Base-by-base conservation (phyloP, 2,797 vertebrate species). In the Loris lydekkerianus region DNA sequence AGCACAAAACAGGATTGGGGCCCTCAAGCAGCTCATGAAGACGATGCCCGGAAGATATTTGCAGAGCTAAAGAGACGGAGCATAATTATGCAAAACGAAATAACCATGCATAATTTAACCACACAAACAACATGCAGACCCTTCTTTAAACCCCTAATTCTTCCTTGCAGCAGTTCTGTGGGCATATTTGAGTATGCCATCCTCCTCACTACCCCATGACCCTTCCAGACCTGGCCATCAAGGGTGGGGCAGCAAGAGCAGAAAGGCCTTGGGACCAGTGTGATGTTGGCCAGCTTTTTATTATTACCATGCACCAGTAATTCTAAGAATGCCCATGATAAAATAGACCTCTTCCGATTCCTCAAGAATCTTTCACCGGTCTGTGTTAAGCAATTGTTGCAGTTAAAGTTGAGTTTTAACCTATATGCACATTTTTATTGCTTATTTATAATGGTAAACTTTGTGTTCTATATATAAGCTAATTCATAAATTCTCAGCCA, bases 1-100 rank as follows among this genome's bases (percentile, higher is more conserved):
- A 27, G 69, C 58, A 43, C 61, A 25, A 60, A 37, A 70, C 27
- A 56, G 21, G 27, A 73, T n/a, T 77, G 60, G 61, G 43, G 18
- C 10, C 65, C 18, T 70, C 18, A 3, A 10, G 10, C 14, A 25
- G 70, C 58, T 82, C 18, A 11, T 29, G 31, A 86, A 40, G 56
- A 18, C 31, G 67, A 40, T 5, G 15, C 31, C 63, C 60, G 56
- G 75, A 83, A 87, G 86, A 67, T 40, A 46, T 14, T 3, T 63
- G 27, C 21, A 80, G 49, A 67, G 13, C 67, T 63, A 72, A 80
- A 93, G 72, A 94, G 46, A 70, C 23, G 89, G 89, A 78, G n/a
- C 37, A 9, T 29, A 27, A 67, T 40, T 78, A 70, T 21, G 43
- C 5, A 2, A 84, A 75, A 56, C 27, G 73, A 81, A 86, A 78